Evolutionary conservation across 2,113 vertebrate species (phyloP), one percentile per base, ranked within the genome.

Genomic region (Zosterops borbonicus): DNA sequence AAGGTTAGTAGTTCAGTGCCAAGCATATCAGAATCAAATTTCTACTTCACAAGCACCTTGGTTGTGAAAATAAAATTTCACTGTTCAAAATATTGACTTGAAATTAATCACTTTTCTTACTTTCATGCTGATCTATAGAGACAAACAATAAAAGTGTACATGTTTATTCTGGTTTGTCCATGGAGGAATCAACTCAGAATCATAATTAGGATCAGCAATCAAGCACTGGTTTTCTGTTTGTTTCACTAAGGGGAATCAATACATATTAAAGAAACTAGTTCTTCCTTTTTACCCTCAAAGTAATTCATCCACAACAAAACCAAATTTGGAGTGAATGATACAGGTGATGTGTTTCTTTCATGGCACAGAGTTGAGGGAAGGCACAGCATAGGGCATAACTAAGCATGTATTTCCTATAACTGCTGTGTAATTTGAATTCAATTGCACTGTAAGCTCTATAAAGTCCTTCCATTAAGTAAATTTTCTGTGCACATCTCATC

Each of bases 381-480:
- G 67, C 7, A 28, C 73, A 93, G 67, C 9, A 33, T 0, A 88
- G n/a, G 25, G 28, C 35, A 59, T 22, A 97, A 89, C 42, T 49
- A 96, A 87, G 69, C 39, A 87, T 25, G 73, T 5, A 60, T 44
- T 89, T 94, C 92, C 83, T 84, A 60, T 53, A 97, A 96, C 91
- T 14, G 56, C 83, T 81, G 37, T n/a, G 44, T 71, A 94, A 97
- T 96, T 97, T 95, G 90, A 96, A 90, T 28, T 28, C 89, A 41
- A 89, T 28, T 75, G 44, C 53, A 59, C 52, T 73, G 25, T 31
- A 78, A 94, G 29, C 37, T 29, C 62, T 81, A 68, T 56, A 74
- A 92, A 91, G 55, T 89, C 18, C 37, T 37, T 77, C 62, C 50
- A 47, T 41, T 25, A 94, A 73, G 28, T 77, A 24, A 50, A 89